Evolutionary conservation across 2,113 vertebrate genomes (phyloP).

Genomic region (Scomber colias): DNA sequence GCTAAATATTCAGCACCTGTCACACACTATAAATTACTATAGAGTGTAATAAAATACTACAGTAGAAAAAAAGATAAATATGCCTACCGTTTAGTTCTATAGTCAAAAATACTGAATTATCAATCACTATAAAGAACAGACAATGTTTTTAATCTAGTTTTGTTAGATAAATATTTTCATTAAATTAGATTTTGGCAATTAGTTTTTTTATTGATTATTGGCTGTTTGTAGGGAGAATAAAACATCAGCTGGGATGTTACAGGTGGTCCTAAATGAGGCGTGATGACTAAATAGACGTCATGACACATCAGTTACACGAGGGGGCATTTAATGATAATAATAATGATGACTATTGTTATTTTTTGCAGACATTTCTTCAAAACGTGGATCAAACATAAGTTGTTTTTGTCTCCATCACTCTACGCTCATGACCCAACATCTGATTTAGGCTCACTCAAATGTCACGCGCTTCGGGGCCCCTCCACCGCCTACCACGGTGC

Average conservation of each 20-base stretch:
- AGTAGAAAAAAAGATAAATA: no score
- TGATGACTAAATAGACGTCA: no score
- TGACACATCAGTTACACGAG: no score
- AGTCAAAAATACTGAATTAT: no score
- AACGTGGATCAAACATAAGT: not conserved
- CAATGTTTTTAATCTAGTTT: no score
- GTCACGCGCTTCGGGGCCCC: constrained; percentile 26
- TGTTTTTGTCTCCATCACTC: not conserved
- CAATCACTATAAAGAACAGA: no score
- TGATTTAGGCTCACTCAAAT: constrained; percentile 27
- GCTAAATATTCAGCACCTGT: not conserved
- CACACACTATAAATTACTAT: not conserved
- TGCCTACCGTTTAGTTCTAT: no score
- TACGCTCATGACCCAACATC: not conserved
- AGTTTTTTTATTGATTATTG: not conserved
- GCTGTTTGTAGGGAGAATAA: not conserved
- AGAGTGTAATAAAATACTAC: not conserved
- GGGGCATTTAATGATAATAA: no score
- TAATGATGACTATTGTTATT: not conserved
- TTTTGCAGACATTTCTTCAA: not conserved
- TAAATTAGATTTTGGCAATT: no score
- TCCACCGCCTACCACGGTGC: constrained; percentile 3
- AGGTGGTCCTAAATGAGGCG: not conserved
- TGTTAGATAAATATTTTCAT: no score
- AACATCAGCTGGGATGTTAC: not conserved